These are phyloP conservation scores for Puntigrus tetrazona DNA, from an alignment of 2,113 vertebrate genomes.

Conservation along the genomic window DNA sequence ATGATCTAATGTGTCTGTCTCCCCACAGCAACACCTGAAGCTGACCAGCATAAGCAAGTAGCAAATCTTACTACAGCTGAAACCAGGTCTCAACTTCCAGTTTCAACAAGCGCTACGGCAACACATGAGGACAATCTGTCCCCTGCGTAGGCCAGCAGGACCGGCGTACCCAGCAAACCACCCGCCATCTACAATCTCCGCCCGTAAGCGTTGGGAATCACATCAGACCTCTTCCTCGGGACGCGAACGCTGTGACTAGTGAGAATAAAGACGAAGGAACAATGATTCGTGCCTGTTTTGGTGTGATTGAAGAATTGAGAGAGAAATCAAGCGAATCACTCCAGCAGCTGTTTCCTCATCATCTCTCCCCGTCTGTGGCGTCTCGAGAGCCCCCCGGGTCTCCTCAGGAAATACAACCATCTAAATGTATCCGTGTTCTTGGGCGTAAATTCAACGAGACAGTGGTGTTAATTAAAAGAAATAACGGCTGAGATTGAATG, in stretches of 20 bases:
- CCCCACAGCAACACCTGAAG: neutral
- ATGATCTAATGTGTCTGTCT: neutral
- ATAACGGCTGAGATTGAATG: conserved; percentile 34
- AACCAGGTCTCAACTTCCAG: neutral
- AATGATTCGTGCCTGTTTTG: conserved; percentile 17
- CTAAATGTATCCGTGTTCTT: conserved; percentile 24
- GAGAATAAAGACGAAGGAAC: neutral
- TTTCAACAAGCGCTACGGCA: neutral
- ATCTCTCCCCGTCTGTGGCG: conserved; percentile 2
- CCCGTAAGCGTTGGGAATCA: neutral
- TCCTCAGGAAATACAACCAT: conserved; percentile 10
- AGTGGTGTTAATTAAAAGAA: conserved; percentile 40
- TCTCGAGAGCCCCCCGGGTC: conserved; percentile 8
- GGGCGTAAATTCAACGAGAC: conserved; percentile 27
- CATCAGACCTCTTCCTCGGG: neutral
- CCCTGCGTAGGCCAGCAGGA: neutral
- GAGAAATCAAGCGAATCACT: conserved; percentile 33
- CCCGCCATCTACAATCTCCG: neutral
- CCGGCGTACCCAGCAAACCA: neutral
- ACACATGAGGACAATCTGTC: neutral
- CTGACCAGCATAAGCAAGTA: neutral
- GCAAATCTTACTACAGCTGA: neutral
- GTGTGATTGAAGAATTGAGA: conserved; percentile 9
- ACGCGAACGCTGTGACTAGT: neutral
- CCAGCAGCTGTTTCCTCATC: conserved; percentile 30